phyloP scores from a whole-genome alignment of 2,888 invertebrate species.

The Mesorhabditis belari region DNA sequence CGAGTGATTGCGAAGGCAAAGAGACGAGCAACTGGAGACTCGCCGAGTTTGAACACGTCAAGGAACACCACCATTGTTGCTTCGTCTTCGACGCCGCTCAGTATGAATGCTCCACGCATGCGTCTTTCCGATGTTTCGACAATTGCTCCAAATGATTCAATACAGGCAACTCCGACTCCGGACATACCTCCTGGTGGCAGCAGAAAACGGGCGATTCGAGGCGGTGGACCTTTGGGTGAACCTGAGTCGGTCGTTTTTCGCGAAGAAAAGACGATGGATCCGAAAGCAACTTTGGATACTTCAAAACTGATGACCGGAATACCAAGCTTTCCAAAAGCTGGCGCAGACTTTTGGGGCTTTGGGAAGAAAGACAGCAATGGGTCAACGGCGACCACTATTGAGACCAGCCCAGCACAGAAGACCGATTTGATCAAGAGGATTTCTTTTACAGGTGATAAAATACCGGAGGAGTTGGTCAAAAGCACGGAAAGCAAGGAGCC shows the following conservation, averaged over 20 bases:
- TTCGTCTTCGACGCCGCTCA: background rate
- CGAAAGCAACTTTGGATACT: background rate
- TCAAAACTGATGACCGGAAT: too few species aligned
- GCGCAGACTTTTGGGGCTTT: background rate
- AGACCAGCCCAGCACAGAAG: too few species aligned
- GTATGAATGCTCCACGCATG: background rate
- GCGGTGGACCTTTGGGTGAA: constrained; percentile 26
- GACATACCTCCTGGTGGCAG: constrained; percentile 2
- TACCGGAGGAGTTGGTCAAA: background rate
- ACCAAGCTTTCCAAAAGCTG: background rate
- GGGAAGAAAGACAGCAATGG: background rate
- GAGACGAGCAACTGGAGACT: background rate
- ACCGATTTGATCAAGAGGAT: too few species aligned
- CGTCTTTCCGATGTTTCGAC: background rate
- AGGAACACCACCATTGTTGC: background rate
- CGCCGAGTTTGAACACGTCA: background rate
- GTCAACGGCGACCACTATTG: background rate
- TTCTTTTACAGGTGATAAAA: too few species aligned
- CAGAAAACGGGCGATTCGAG: constrained; percentile 28
- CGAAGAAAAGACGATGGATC: background rate
- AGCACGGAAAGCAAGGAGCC: background rate
- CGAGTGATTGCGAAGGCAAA: background rate
- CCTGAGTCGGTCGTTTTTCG: constrained; percentile 23
- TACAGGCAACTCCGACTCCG: background rate
- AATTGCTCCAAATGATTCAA: background rate